A percentile compares a stretch with the other conserved stretches of the same genome.
Conservation (phyloP, 2,888 invertebrate genomes). For the Ormyrus labotus region DNA sequence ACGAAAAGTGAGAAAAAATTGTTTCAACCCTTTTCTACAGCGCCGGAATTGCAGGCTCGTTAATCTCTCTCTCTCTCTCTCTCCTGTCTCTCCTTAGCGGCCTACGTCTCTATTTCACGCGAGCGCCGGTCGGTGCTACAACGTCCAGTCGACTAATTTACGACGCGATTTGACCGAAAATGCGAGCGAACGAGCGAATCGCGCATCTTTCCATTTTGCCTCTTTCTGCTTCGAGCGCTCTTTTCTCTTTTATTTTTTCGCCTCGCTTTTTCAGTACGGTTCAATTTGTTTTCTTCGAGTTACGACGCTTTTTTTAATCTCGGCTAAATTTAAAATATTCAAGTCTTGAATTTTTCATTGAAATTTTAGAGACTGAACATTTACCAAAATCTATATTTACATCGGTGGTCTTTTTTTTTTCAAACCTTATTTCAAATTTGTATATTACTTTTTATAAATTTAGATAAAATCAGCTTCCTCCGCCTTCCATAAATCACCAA, state of each 20-base stretch:
- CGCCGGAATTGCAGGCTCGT: constrained; percentile 53
- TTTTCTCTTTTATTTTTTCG: constrained; percentile 1
- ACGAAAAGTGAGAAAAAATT: constrained; percentile 43
- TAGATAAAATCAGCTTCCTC: too few species aligned
- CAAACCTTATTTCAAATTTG: too few species aligned
- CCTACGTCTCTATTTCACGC: constrained; percentile 59
- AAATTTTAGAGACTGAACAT: too few species aligned
- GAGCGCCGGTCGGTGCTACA: constrained; percentile 45
- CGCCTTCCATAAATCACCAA: too few species aligned
- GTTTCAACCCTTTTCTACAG: constrained; percentile 43
- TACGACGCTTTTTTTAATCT: too few species aligned
- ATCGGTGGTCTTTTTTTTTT: too few species aligned
- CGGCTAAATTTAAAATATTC: too few species aligned
- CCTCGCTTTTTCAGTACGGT: background rate
- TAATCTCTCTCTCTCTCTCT: constrained; percentile 55
- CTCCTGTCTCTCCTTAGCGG: constrained; percentile 5
- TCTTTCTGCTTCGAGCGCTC: background rate
- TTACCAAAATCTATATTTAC: too few species aligned
- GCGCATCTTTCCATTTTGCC: constrained; percentile 14
- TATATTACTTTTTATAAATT: too few species aligned
- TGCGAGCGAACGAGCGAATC: constrained; percentile 46
- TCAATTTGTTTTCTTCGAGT: too few species aligned
- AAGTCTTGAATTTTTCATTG: too few species aligned
- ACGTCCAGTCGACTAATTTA: constrained; percentile 50
- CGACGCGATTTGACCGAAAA: constrained; percentile 55